Evolutionary conservation across 2,888 invertebrate species (phyloP).

Genomic region (Tuberolachnus salignus): DNA sequence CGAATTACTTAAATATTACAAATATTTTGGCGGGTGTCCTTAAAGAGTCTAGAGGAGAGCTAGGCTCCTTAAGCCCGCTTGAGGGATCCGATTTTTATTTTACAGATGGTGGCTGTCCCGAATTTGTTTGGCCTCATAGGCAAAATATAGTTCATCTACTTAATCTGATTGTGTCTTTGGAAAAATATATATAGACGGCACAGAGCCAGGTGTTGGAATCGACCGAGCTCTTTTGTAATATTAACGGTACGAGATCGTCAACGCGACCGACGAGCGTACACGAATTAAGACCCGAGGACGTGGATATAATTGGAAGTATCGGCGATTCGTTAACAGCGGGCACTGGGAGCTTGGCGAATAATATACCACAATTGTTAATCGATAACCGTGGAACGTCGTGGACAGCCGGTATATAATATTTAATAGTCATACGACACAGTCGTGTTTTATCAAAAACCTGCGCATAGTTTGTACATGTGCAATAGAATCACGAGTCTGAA

Average conservation of each 20-base stretch:
- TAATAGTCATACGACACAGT: no score
- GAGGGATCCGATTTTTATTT: no score
- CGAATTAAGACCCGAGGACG: conserved; percentile 68
- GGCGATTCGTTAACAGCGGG: conserved; percentile 71
- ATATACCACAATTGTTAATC: conserved; percentile 63
- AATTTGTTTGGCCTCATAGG: background rate
- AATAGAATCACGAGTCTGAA: background rate
- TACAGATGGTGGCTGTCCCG: no score
- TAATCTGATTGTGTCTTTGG: background rate
- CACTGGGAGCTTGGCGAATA: conserved; percentile 65
- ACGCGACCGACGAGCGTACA: conserved; percentile 66
- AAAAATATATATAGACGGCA: conserved; percentile 57
- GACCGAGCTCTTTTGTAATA: conserved; percentile 63
- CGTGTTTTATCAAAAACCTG: background rate
- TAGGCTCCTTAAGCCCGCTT: no score
- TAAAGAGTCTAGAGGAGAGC: no score
- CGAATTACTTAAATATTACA: no score
- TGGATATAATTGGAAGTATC: conserved; percentile 68
- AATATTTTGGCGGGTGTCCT: no score
- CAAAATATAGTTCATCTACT: no score
- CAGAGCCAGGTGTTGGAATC: conserved; percentile 61
- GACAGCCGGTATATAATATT: conserved; percentile 62
- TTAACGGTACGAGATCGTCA: conserved; percentile 61
- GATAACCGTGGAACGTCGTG: conserved; percentile 66
- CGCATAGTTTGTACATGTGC: background rate